Evolutionary conservation across 2,797 vertebrate species (phyloP).

Genomic region (Gastrophryne carolinensis): DNA sequence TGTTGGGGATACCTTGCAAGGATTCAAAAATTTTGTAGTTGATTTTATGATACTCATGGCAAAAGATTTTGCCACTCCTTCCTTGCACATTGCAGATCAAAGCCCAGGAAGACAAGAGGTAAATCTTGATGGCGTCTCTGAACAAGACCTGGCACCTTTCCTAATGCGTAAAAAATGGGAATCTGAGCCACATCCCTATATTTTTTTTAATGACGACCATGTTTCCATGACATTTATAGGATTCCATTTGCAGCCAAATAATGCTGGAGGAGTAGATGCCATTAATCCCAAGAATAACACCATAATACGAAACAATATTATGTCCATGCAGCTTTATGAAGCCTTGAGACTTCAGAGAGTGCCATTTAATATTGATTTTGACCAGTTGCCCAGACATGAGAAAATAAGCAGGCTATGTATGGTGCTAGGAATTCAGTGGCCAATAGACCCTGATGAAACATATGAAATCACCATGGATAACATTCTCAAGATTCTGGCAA

Average conservation of each 20-base stretch:
- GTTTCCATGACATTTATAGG: constrained; percentile 94
- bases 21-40: constrained; percentile 94
- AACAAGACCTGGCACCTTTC: constrained; percentile 87
- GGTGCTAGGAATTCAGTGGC: constrained; percentile 80
- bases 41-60: constrained; percentile 97
- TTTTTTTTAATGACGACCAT: constrained; percentile 92
- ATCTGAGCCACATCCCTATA: constrained; percentile 89
- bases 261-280: constrained; percentile 72
- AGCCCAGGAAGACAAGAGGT: constrained; percentile 74
- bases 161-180: constrained; percentile 89
- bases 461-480: constrained; percentile 95
- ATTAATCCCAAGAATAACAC: constrained; percentile 68
- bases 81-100: constrained; percentile 86
- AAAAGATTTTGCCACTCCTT: constrained; percentile 92
- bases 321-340: constrained; percentile 74
- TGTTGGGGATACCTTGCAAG: constrained; percentile 76
- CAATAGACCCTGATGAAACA: constrained; percentile 83
- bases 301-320: constrained; percentile 79
- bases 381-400: constrained; percentile 75
- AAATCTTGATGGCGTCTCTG: constrained; percentile 63
- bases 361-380: constrained; percentile 87
- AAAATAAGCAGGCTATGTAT: constrained; percentile 84
- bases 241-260: constrained; percentile 76
- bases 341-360: constrained; percentile 81
- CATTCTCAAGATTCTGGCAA: constrained; percentile 89